A percentile compares a stretch with the other conserved stretches of the same genome.
phyloP scores from a whole-genome alignment of 2,888 invertebrate species.

The Agrotis exclamationis region DNA sequence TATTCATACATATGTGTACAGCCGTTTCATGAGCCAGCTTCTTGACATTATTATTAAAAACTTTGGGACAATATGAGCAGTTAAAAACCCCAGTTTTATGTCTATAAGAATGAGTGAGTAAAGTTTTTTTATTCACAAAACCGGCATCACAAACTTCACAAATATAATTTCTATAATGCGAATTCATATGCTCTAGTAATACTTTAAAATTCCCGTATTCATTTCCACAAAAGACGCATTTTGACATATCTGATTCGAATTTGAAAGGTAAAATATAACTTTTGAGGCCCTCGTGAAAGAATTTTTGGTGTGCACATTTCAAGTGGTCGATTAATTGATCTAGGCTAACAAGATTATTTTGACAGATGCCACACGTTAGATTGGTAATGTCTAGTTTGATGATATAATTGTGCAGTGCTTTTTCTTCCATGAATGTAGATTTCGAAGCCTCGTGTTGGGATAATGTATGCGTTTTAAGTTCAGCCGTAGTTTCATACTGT shows the following conservation, averaged over 20 bases:
- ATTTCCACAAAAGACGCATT: slow-evolving; percentile 69
- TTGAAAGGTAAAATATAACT: slow-evolving; percentile 76
- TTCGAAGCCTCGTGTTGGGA: slow-evolving; percentile 70
- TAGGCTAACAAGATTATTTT: slow-evolving; percentile 56
- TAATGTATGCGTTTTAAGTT: slow-evolving; percentile 77
- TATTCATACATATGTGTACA: slow-evolving; percentile 71
- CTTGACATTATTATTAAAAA: slow-evolving; percentile 74
- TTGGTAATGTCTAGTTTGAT: slow-evolving; percentile 79
- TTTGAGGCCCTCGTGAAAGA: slow-evolving; percentile 67
- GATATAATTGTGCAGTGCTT: slow-evolving; percentile 59
- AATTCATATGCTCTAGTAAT: slow-evolving; percentile 79
- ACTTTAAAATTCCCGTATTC: slow-evolving; percentile 76
- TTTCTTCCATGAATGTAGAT: slow-evolving; percentile 75
- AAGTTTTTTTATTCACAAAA: slow-evolving; percentile 75
- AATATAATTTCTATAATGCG: slow-evolving; percentile 83
- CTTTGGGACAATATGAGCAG: slow-evolving; percentile 73
- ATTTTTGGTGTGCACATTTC: slow-evolving; percentile 64
- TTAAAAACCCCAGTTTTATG: slow-evolving; percentile 77
- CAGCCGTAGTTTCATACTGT: slow-evolving; percentile 72
- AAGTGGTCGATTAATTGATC: slow-evolving; percentile 71
- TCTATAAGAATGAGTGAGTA: slow-evolving; percentile 73
- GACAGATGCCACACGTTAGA: slow-evolving; percentile 73
- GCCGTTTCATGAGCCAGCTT: slow-evolving; percentile 74
- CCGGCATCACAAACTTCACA: slow-evolving; percentile 89
- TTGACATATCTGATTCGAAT: slow-evolving; percentile 61